Base-by-base conservation (phyloP, 2,797 vertebrate species). In the Bryconaethiops microstoma region DNA sequence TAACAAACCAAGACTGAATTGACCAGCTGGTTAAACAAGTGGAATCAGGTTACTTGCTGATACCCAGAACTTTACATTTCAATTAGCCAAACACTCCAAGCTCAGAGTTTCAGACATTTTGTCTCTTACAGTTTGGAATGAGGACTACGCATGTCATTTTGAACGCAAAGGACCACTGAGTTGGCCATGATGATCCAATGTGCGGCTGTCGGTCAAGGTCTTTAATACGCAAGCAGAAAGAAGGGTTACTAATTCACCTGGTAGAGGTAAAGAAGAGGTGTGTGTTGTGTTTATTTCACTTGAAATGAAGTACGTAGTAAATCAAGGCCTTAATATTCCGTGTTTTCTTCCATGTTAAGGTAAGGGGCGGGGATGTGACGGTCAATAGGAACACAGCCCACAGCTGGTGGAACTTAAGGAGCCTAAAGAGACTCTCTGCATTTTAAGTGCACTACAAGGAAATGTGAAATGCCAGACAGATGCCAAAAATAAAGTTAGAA, bases 401-500 rank as follows among this genome's bases (percentile, higher is more conserved):
- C 90, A 92, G 90, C 91, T 92, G 90, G 80, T 82, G 80, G 84
- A 88, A 86, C 84, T 73, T 42, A 75, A 88, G 87, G 83, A 57
- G 80, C 75, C 79, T 78, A 64, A 81, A 85, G 83, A 87, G 87
- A 82, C 77, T 82, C 76, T 83, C 69, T 81, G 84, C 81, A 77
- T 82, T 84, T 77, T 85, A 83, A 91, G 83, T 79, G 85, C 83
- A 88, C 88, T 87, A 79, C 50, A 59, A 90, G 91, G 90, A 91
- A 89, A 91, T 88, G 77, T 88, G 88, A 91, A 92, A 93, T 91
- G 88, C 92, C 91, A 92, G 86, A 91, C 91, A 91, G 91, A 93
- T 91, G 90, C 92, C 92, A 92, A 88, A 92, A 92, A 91, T 88
- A 93, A 90, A 91, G 72, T 78, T 79, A 83, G 84, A 86, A 94